A percentile compares a stretch with the other conserved stretches of the same genome.
Evolutionary conservation across 2,888 invertebrate genomes (phyloP).

Genomic region (Leptinotarsa rubiginosa): DNA sequence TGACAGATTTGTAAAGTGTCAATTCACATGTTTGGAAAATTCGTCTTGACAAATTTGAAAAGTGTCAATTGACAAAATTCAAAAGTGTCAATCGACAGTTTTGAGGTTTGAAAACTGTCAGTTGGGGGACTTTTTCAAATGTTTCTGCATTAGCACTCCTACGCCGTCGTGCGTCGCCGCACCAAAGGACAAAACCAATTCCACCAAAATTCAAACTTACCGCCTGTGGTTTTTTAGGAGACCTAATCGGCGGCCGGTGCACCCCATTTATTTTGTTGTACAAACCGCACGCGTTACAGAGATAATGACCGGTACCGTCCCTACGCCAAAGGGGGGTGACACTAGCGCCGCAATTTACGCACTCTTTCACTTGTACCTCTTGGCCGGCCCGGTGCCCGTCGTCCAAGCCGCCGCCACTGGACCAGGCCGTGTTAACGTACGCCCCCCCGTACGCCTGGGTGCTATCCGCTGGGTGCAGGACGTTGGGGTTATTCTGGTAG

Average conservation of each 20-base stretch:
- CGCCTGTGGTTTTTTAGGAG: slow-evolving; percentile 74
- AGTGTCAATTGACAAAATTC: no score
- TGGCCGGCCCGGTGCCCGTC: slow-evolving; percentile 42
- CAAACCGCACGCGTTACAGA: slow-evolving; percentile 86
- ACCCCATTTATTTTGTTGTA: slow-evolving; percentile 75
- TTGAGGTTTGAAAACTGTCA: neutral
- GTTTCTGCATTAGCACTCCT: no score
- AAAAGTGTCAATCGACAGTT: no score
- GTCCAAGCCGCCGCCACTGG: slow-evolving; percentile 38
- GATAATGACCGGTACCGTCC: slow-evolving; percentile 87
- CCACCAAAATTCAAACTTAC: slow-evolving; percentile 60
- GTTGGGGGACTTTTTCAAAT: neutral
- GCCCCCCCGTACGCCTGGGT: slow-evolving; percentile 41
- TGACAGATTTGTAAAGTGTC: no score
- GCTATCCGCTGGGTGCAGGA: slow-evolving; percentile 47
- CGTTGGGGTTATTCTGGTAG: slow-evolving; percentile 33
- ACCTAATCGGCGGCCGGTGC: slow-evolving; percentile 81
- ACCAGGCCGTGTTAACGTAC: slow-evolving; percentile 40
- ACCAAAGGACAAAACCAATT: slow-evolving; percentile 12
- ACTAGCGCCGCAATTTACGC: slow-evolving; percentile 75
- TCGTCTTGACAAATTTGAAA: no score
- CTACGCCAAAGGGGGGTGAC: slow-evolving; percentile 86
- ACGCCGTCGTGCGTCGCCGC: neutral
- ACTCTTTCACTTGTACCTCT: slow-evolving; percentile 76
- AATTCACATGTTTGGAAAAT: no score